phyloP scores from a whole-genome alignment of 2,797 vertebrate genomes.

The Danionella dracula region DNA sequence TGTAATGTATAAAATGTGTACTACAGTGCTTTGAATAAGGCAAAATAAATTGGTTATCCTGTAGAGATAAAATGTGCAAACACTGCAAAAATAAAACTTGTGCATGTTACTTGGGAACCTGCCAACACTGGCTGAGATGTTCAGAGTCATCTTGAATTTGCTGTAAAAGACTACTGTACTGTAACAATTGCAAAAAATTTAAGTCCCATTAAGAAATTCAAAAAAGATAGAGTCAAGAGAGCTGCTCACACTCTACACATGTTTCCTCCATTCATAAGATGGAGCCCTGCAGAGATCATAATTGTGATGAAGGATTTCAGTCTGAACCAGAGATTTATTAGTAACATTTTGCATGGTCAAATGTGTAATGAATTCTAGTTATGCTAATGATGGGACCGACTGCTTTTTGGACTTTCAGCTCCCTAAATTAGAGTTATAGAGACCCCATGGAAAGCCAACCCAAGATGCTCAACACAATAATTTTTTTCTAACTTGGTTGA shows the following conservation, averaged over 20 bases:
- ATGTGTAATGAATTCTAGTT: constrained; percentile 3
- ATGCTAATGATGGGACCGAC: background rate
- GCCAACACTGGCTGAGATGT: no score
- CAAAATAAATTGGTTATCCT: no score
- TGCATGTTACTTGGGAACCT: no score
- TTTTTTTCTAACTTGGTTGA: background rate
- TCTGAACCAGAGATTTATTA: constrained; percentile 12
- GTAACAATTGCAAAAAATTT: no score
- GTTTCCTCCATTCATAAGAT: background rate
- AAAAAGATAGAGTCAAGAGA: no score
- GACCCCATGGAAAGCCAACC: background rate
- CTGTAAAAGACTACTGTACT: no score
- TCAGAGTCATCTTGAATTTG: no score
- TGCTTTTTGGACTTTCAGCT: background rate
- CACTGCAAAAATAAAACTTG: no score
- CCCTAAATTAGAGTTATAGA: background rate
- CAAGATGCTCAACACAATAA: background rate
- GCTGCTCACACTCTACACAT: background rate
- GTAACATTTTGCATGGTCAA: background rate
- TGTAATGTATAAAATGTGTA: no score
- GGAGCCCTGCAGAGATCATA: background rate
- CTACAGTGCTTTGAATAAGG: no score
- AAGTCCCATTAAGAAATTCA: no score
- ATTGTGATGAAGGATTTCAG: background rate
- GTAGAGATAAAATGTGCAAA: no score